Evolutionary conservation across 1,140 invertebrate genomes (phyloP).

Genomic region (Drosophila subobscura): DNA sequence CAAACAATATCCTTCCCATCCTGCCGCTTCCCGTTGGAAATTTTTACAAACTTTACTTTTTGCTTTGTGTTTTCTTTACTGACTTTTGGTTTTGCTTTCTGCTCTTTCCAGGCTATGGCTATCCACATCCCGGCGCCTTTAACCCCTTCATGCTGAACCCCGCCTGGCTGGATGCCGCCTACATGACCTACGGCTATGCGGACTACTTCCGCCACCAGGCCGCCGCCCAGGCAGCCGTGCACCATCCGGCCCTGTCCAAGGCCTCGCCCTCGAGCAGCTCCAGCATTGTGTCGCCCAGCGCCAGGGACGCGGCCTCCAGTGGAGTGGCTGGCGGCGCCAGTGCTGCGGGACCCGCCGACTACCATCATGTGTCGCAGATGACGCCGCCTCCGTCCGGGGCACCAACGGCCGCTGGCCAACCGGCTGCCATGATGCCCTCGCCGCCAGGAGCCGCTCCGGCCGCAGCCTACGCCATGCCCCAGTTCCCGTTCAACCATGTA

Average conservation of each 20-base stretch:
- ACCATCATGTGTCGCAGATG: slow-evolving; percentile 29
- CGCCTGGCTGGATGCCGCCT: slow-evolving; percentile 90
- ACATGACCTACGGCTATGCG: slow-evolving; percentile 89
- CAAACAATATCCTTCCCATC: not conserved
- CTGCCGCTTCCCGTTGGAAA: not conserved
- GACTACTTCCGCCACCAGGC: slow-evolving; percentile 85
- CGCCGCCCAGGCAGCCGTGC: slow-evolving; percentile 66
- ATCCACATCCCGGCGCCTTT: slow-evolving; percentile 87
- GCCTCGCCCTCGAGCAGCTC: slow-evolving; percentile 36
- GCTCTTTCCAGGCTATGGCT: slow-evolving; percentile 88
- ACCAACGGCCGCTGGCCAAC: slow-evolving; percentile 35
- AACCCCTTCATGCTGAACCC: slow-evolving; percentile 89
- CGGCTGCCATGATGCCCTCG: slow-evolving; percentile 78
- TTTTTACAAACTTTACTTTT: not conserved
- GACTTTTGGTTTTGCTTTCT: slow-evolving; percentile 69
- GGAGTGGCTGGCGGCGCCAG: slow-evolving; percentile 6
- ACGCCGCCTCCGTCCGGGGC: slow-evolving; percentile 56
- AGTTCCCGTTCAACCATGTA: slow-evolving; percentile 84
- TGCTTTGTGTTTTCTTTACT: slow-evolving; percentile 10
- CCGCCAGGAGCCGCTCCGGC: slow-evolving; percentile 82
- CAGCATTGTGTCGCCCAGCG: not conserved
- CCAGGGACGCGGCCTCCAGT: slow-evolving; percentile 6
- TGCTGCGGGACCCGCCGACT: slow-evolving; percentile 51
- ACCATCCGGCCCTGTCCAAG: slow-evolving; percentile 86
- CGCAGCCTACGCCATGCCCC: slow-evolving; percentile 81